Evolutionary conservation across 2,113 vertebrate species (phyloP), one percentile per base, ranked within the genome.

Genomic region (Tragelaphus scriptus): DNA sequence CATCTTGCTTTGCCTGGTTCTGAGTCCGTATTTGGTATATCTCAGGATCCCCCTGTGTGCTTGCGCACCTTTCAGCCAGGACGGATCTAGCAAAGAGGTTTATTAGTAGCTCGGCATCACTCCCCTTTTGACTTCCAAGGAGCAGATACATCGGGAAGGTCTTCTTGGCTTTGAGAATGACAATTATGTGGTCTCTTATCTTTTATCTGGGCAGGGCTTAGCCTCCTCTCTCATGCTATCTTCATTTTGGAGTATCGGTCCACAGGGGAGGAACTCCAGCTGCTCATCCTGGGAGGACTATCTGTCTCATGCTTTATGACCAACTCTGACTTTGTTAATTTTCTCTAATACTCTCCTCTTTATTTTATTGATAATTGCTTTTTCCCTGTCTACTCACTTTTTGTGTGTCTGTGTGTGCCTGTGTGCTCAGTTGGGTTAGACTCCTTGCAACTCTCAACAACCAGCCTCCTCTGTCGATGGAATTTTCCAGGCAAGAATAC

Each of bases 51-150:
- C 44, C 71, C 11, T 26, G 23, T 44, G 71, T 77, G 40, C 11
- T 25, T 6, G 2, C 0, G 0, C 23, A 26, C 13, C 1, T 44
- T 44, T 44, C 71, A 44, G 40, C 40, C 71, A 77, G 23, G 40
- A 77, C 15, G 36, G 36, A 44, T 44, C 71, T 44, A 44, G 40
- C 71, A 15, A 44, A 77, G 12, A 44, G 71, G 23, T 26, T 44
- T 77, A 44, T 77, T 12, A 44, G 40, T 77, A 44, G 40, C 71
- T 77, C 26, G 71, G 40, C 36, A 7, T 75, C 71, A 17, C 36
- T 75, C 23, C 21, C 36, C 12, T 77, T 40, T 21, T 26, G 71
- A 44, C 23, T 44, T 77, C 23, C 71, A 44, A 77, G 40, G 40
- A 77, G 71, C 12, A 77, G 71, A 25, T 40, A 77, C 40, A 23